Evolutionary conservation across 1,140 invertebrate genomes (phyloP), one percentile per base, ranked within the genome.

Genomic region (Brachionus asplanchnoidis): DNA sequence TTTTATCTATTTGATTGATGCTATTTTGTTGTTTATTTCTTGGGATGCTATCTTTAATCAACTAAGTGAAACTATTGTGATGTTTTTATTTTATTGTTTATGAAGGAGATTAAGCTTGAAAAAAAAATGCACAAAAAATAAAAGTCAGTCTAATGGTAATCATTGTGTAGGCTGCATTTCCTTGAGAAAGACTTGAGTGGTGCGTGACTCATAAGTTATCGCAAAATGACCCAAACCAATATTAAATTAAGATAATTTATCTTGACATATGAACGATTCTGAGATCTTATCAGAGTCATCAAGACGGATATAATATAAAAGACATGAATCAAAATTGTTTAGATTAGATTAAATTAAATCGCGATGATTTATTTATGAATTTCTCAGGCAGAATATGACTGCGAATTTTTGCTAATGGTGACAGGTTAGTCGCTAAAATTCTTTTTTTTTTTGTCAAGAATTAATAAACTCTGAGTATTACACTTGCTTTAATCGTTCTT

Each of bases 271-370:
- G 53, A 60, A 20, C 53, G 53, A 9, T 60, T 60, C 53, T 60
- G 17, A 60, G 20, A 60, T 60, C 53, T 60, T 60, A 60, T 60
- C 53, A 60, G 20, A 60, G 53, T 9, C 53, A 32, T 68, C 32
- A 14, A 32, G 3, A 32, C 66, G 66, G 32, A 68, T 68, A 68
- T 40, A 68, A 68, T 40, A 14, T 12, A 68, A 68, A 68, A 68
- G 66, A 68, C 66, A 68, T 68, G 66, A 68, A 68, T 68, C 66
- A 68, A 68, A 68, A 68, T 68, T 68, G 66, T 68, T 68, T 68
- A 68, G 26, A 68, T 68, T 68, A 68, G 66, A 60, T 60, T 60
- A 60, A 60, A 60, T 60, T 60, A 60, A 60, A 60, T 60, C 53
- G n/a, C 17, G 8, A 60, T 60, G 53, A 60, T 60, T 60, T 60